phyloP scores from a whole-genome alignment of 2,113 vertebrate species.

The Lophochroa leadbeateri region DNA sequence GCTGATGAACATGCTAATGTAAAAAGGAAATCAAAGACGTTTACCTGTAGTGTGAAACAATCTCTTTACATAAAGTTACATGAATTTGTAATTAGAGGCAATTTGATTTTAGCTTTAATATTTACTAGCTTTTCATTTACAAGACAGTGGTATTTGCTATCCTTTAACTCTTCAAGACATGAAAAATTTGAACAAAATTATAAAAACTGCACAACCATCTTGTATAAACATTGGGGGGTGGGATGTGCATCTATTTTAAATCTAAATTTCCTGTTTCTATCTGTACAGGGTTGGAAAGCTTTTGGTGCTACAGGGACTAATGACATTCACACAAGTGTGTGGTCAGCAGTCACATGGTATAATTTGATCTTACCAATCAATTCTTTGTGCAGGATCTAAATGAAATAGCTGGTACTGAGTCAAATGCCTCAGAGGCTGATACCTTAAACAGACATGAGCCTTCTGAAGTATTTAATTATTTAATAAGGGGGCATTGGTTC shows the following conservation, averaged over 20 bases:
- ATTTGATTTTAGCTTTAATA: not conserved
- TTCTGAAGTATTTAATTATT: not conserved
- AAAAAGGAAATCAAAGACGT: not conserved
- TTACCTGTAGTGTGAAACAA: not conserved
- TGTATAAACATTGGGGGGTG: rapidly evolving
- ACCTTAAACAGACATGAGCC: not conserved
- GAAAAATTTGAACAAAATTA: not conserved
- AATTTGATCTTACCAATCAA: not conserved
- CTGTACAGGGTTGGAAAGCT: not conserved
- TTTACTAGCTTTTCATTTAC: not conserved
- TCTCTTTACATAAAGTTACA: not conserved
- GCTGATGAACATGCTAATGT: not conserved
- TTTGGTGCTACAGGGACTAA: not conserved
- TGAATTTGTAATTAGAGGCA: not conserved
- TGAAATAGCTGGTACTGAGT: not conserved
- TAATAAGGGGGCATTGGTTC: not conserved
- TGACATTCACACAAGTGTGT: rapidly evolving
- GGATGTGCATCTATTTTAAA: not conserved
- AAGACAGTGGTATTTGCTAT: not conserved
- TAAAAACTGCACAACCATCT: not conserved
- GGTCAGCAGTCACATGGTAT: not conserved
- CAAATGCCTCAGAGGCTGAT: not conserved
- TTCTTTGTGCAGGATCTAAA: not conserved
- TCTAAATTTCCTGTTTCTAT: not conserved
- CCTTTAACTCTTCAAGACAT: not conserved